Evolutionary conservation across 2,888 invertebrate species (phyloP), one percentile per base, ranked within the genome.

Genomic region (Heliconius charithonia): DNA sequence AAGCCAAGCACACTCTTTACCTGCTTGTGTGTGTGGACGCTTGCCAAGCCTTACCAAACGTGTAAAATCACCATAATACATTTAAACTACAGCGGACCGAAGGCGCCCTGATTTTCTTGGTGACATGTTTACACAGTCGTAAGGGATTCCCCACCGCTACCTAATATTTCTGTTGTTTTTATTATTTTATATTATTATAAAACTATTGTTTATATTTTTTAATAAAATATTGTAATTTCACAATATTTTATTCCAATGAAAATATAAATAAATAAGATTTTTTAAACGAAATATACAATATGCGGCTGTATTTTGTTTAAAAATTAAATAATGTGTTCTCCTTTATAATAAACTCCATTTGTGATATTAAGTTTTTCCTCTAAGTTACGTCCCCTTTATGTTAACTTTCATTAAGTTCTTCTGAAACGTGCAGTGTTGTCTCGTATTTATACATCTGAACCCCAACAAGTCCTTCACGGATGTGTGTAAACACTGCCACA

Each of bases 41-140:
- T 59, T 59, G 59, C 59, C 3, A n/a, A 59, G 59, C 59, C 2
- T 59, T 59, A n/a, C 59, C n/a, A 59, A n/a, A n/a, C 59, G 22
- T 59, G 22, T 59, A 59, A 59, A n/a, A n/a, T 22, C 59, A 59
- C 59, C 75, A 78, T n/a, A n/a, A 25, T 9, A 22, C 16, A 22
- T 25, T n/a, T 19, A 27, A 63, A 63, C 16, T n/a, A 73, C n/a
- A 13, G 27, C 19, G 63, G 41, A 45, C 63, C 41, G 19, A 63
- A 37, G 3, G 63, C 27, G 25, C 27, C 63, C 63, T 41, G 62
- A 25, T 74, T 74, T 62, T 41, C 25, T 27, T n/a, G 25, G 41
- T 29, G 59, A 72, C 72, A 72, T 72, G 59, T 63, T 74, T 74
- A 74, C 74, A 74, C 25, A 19, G 41, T 41, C 41, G 63, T 63